Evolutionary conservation across 2,797 vertebrate species (phyloP).

Genomic region (Crossoptilon crossoptilon): DNA sequence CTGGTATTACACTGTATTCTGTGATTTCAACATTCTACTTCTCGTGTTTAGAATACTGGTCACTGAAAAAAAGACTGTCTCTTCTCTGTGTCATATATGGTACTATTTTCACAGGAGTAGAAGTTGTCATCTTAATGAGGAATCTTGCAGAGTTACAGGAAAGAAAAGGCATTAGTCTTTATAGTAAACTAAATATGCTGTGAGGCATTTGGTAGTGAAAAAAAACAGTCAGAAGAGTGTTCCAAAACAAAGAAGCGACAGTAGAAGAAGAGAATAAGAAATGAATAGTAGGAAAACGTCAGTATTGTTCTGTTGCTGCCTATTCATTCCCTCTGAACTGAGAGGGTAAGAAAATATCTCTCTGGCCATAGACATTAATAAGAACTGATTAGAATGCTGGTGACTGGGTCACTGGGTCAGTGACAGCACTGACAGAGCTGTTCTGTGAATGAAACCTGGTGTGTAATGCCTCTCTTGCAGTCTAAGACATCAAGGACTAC

Average conservation of each 20-base stretch:
- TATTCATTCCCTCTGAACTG: not conserved
- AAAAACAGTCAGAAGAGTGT: not conserved
- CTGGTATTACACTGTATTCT: not conserved
- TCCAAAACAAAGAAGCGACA: not conserved
- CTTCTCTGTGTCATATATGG: rapidly evolving
- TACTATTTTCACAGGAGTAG: not conserved
- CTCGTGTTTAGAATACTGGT: not conserved
- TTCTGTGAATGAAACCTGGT: not conserved
- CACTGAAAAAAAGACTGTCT: not conserved
- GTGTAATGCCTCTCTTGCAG: not conserved
- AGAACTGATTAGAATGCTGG: not conserved
- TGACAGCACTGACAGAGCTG: not conserved
- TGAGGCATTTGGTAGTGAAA: not conserved
- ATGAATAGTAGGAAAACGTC: not conserved
- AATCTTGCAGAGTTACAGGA: not conserved
- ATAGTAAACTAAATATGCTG: not conserved
- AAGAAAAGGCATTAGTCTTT: not conserved
- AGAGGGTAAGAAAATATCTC: not conserved
- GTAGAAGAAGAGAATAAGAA: not conserved
- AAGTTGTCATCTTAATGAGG: not conserved
- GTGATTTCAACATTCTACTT: not conserved
- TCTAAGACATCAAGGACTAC: conserved; percentile 2
- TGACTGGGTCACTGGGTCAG: not conserved
- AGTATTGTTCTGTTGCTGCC: not conserved
- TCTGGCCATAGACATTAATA: not conserved